phyloP scores from a whole-genome alignment of 92 coral and sea anemone genomes.

The Palythoa grandis region DNA sequence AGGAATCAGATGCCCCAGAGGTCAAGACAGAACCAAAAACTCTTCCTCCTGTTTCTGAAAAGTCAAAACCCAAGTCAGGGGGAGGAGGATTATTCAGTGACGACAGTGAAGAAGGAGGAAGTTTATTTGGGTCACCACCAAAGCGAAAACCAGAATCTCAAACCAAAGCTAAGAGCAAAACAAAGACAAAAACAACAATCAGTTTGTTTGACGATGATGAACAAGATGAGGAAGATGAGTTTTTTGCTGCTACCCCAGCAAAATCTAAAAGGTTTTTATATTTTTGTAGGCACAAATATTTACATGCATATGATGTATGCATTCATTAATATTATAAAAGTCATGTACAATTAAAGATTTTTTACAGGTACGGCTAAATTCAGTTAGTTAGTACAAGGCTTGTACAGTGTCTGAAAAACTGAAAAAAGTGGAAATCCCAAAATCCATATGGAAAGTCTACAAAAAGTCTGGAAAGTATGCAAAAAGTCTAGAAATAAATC shows the following conservation, averaged over 20 bases:
- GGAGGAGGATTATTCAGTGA: conserved; percentile 88
- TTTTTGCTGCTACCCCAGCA: conserved; percentile 67
- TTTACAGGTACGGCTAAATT: no score
- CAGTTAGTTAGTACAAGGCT: neutral
- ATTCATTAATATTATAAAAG: no score
- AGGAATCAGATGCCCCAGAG: conserved; percentile 5
- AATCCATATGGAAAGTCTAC: no score
- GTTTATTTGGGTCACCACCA: conserved; percentile 65
- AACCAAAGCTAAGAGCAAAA: conserved; percentile 51
- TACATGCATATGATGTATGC: no score
- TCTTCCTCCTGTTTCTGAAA: conserved; percentile 63
- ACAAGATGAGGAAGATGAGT: conserved; percentile 93
- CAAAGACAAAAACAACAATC: conserved; percentile 84
- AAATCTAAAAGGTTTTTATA: conserved; percentile 43
- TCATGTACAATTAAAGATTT: no score
- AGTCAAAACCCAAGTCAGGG: conserved; percentile 73
- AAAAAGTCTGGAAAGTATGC: no score
- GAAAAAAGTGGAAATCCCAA: no score
- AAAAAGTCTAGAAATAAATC: no score
- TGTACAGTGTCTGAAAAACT: no score
- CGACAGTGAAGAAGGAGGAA: conserved; percentile 77
- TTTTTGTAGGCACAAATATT: no score
- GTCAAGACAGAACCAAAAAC: conserved; percentile 32
- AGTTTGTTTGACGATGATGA: conserved; percentile 98
- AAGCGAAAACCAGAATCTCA: conserved; percentile 63